Evolutionary conservation across 2,113 vertebrate genomes (phyloP), one percentile per base, ranked within the genome.

Genomic region (Dinomys branickii): DNA sequence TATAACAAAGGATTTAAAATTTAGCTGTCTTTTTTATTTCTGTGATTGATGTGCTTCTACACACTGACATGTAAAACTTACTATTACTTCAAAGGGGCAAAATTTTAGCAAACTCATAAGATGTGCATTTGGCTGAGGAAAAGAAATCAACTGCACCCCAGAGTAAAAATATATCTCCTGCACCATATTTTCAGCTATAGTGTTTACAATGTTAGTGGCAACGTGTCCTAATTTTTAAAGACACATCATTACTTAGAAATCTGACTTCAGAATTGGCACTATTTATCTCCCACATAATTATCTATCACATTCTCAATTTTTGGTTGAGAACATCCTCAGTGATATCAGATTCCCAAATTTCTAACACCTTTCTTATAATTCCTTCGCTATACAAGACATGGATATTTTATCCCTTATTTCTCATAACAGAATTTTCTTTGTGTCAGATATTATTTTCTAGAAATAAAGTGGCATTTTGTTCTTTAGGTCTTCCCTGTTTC

Each of bases 401-500:
- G 71, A n/a, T 41, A 69, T 84, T 90, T 88, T 83, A 81, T 54
- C 89, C 54, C 17, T 91, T 22, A 75, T 52, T 90, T 92, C 67
- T 95, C 26, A 77, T 41, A 84, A 38, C 47, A 33, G 10, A 52
- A 14, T 86, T 91, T 94, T 59, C 61, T 77, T 94, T 90, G 13
- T 81, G 9, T 38, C 30, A 41, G 24, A 12, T 85, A 1, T 63
- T 75, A 26, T n/a, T 59, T 75, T 59, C 30, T 26, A 92, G 73
- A 94, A 63, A 63, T 71, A 83, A 86, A 65, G 59, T 67, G 38
- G 8, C 10, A 52, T 28, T 93, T 30, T 88, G 19, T 84, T 56
- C 26, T 78, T 78, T 81, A 88, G 26, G 7, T 22, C 44, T 86
- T 7, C 28, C 80, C 17, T 71, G 16, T 69, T 44, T 19, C 30